Evolutionary conservation across 2,797 vertebrate genomes (phyloP), one percentile per base, ranked within the genome.

Genomic region (Melanotaenia boesemani): DNA sequence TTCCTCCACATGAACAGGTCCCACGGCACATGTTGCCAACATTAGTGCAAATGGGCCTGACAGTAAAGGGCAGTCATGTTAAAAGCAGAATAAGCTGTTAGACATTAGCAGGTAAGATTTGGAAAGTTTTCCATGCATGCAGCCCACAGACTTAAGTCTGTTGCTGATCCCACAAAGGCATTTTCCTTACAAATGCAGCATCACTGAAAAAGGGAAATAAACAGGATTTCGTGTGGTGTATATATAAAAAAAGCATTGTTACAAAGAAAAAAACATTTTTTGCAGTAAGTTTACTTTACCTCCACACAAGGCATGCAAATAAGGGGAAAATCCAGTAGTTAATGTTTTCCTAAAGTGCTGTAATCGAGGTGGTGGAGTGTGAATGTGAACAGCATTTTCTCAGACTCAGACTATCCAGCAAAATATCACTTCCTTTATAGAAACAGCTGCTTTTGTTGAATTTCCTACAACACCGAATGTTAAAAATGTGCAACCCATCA

Each of bases 301-400:
- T 18, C 12, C 20, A 71, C 30, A 63, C 24, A 16, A 55, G 41
- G 24, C 28, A 56, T 34, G 28, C 50, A 63, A 72, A 72, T 72
- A 16, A 32, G 48, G 39, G 28, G 36, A 59, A 65, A 76, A 41
- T 28, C n/a, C 54, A 41, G 54, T 6, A n/a, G 52, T 39, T 55
- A 58, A 58, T 44, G 18, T 10, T 67, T 50, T 24, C 4, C 54
- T 36, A 24, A 63, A 15, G 15, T 1, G 15, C 48, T 58, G 15
- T 20, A 0, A 24, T 39, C 34, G 6, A 39, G 37, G 28, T 1
- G 9, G 20, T 2, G 0, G 54, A 70, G 44, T 59, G n/a, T 12
- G 39, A 44, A 37, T 39, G 62, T 65, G 55, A 12, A 26, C 24
- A 48, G 30, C 12, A 7, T n/a, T 37, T 60, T 55, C 60, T 41